Evolutionary conservation across 2,888 invertebrate species (phyloP).

Genomic region (Elysia crispata): DNA sequence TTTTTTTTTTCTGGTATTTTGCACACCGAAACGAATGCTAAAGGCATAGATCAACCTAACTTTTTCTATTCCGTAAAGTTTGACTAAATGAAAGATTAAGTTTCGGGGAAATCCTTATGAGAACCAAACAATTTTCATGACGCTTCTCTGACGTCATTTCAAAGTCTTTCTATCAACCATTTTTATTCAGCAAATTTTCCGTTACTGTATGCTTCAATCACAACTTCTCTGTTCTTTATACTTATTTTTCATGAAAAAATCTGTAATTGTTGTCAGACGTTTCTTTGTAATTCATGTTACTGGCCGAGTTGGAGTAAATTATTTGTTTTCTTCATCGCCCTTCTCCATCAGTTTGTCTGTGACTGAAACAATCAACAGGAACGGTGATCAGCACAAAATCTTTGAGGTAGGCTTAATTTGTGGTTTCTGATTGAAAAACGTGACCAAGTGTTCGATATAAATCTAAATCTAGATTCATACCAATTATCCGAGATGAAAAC

Average conservation of each 20-base stretch:
- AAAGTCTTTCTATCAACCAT: too few species aligned
- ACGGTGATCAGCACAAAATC: slow-evolving; percentile 42
- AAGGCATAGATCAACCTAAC: too few species aligned
- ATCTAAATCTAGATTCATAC: slow-evolving; percentile 3
- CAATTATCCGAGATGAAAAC: too few species aligned
- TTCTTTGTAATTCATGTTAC: background rate
- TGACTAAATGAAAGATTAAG: too few species aligned
- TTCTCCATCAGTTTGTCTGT: slow-evolving; percentile 30
- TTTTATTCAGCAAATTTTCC: too few species aligned
- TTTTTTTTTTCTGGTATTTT: too few species aligned
- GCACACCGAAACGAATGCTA: too few species aligned
- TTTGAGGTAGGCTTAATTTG: slow-evolving; percentile 33
- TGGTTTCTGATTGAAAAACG: background rate
- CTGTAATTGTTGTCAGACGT: background rate
- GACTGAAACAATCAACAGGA: slow-evolving; percentile 37
- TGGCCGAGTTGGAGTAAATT: background rate
- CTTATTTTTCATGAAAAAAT: background rate
- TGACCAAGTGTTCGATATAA: background rate
- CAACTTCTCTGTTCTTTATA: background rate
- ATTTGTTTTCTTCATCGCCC: background rate
- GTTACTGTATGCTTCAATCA: too few species aligned
- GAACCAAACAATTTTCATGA: too few species aligned
- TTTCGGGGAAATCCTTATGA: too few species aligned
- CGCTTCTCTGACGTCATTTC: too few species aligned
- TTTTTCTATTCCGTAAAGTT: too few species aligned